phyloP scores from a whole-genome alignment of 2,797 vertebrate genomes.

The Hippoglossus hippoglossus region DNA sequence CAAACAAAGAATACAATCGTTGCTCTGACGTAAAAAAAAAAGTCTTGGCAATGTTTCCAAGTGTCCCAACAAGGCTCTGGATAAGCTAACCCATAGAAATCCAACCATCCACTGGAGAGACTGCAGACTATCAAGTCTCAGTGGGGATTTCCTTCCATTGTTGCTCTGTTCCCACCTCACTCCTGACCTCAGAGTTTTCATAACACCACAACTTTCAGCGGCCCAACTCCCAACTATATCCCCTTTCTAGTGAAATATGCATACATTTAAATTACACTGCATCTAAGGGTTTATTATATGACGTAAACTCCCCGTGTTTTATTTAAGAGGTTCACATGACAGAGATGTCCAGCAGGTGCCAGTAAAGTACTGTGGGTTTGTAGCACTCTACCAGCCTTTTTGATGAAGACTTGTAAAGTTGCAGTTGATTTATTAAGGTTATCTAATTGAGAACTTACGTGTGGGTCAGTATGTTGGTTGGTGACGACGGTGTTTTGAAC shows the following conservation, averaged over 20 bases:
- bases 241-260: not conserved
- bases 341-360: conserved; percentile 63
- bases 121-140: conserved; percentile 61
- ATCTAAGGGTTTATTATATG: no score
- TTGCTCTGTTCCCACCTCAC: conserved; percentile 63
- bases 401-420: not conserved
- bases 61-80: conserved; percentile 34
- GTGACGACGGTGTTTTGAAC: not conserved
- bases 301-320: not conserved
- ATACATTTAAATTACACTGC: not conserved
- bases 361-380: conserved; percentile 4
- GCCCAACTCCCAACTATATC: not conserved
- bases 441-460: not conserved
- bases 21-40: conserved; percentile 5
- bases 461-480: not conserved
- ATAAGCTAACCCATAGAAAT: conserved; percentile 38
- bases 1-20: conserved; percentile 8
- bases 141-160: conserved; percentile 83
- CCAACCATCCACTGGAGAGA: conserved; percentile 16
- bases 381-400: not conserved
- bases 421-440: not conserved
- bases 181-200: conserved; percentile 28
- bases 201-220: conserved; percentile 16
- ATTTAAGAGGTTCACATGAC: not conserved
- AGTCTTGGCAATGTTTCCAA: conserved; percentile 18